Evolutionary conservation across 2,797 vertebrate species (phyloP), one percentile per base, ranked within the genome.

Genomic region (Champsocephalus esox): DNA sequence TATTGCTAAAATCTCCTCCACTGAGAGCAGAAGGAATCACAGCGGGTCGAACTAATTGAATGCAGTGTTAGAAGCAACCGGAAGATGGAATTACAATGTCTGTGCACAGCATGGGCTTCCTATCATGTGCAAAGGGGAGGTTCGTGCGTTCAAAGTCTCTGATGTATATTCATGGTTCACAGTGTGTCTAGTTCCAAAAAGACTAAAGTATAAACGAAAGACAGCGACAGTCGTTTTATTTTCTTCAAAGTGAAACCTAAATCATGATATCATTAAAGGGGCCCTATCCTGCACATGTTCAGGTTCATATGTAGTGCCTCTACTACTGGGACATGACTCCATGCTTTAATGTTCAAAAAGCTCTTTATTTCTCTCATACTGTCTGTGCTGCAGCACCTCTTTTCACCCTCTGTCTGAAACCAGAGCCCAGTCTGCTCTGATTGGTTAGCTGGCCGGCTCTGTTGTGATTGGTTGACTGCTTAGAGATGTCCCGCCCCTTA

Each of bases 41-140:
- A 82, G 82, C 65, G 3, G 66, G 70, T 58, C 9, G 48, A 21
- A 54, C 19, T 32, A 67, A 80, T 73, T 52, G 75, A 69, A 69
- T 38, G 52, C 52, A 73, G 41, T 69, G 45, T 46, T 63, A 74
- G 60, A 71, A 51, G 55, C 32, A 24, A 66, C 21, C 54, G n/a
- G 8, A 51, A 32, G 74, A 43, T 56, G 54, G 45, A 46, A 81
- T 69, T 12, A 49, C 17, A 70, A 66, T 69, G 77, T 75, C 62
- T 19, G 49, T 19, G 41, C 80, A 63, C 75, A 81, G 77, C 38
- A 3, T 70, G 66, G n/a, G 24, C 50, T 71, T 73, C 5, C 57
- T 50, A 62, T 60, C 12, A 49, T 61, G 34, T 13, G 1, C 55
- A 54, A n/a, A 66, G 52, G 41, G 54, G 12, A 45, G 49, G 24